Evolutionary conservation across 2,113 vertebrate genomes (phyloP), one percentile per base, ranked within the genome.

Genomic region (Lepus europaeus): DNA sequence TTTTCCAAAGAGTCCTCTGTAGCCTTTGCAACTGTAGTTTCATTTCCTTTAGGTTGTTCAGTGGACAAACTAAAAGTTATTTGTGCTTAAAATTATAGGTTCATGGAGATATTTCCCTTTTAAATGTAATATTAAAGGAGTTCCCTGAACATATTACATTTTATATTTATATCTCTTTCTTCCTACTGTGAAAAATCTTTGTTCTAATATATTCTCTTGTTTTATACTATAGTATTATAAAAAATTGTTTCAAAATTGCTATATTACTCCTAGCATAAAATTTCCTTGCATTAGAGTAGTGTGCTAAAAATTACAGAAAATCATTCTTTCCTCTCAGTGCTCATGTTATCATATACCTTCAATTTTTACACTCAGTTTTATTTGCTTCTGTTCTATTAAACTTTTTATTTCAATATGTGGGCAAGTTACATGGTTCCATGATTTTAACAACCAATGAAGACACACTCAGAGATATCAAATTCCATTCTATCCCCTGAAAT

Each of bases 281-380:
- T 3, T 84, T 82, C 27, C 17, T 90, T 90, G 6, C 13, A n/a
- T 85, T 93, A 69, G 14, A 80, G 33, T 61, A 51, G 12, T 73
- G 14, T 88, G 78, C 29, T 69, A 64, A 95, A 70, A 82, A 27
- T 95, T 74, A 84, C 12, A 91, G 68, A 23, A 84, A 87, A 74
- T 88, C 83, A 88, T 74, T 76, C 8, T 61, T 72, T 90, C 79
- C 45, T 87, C 45, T 83, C 13, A 33, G 31, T 90, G 20, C 4
- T 77, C 77, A 73, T 74, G 49, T 66, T 39, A 73, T 84, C 45
- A 69, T 74, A 87, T 51, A 76, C 25, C 36, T 45, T 45, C 45
- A 45, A 45, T 45, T 45, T 45, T 45, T 45, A 45, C 45, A 45
- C 33, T 73, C 29, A 80, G 45, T 56, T 84, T 92, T 64, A 69